A percentile compares a stretch with the other conserved stretches of the same genome.
Evolutionary conservation across 2,113 vertebrate genomes (phyloP).

Genomic region (Megalops atlanticus): DNA sequence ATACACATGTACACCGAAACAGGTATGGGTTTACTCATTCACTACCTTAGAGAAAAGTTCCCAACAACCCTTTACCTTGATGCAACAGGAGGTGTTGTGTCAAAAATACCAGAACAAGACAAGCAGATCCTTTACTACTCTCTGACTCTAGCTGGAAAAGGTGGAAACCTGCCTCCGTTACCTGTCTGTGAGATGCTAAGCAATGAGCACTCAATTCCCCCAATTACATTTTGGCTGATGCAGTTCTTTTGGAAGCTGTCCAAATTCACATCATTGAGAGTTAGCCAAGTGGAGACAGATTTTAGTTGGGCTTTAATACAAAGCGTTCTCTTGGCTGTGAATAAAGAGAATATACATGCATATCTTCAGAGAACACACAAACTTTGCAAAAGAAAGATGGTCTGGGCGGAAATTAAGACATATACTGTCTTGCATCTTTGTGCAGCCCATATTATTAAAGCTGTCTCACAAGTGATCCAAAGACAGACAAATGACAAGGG

Average conservation of each 20-base stretch:
- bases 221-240: slow-evolving; percentile 17
- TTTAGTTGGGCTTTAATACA: slow-evolving; percentile 31
- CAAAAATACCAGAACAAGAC: not conserved
- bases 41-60: not conserved
- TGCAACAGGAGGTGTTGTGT: slow-evolving; percentile 1
- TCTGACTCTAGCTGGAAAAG: slow-evolving; percentile 2
- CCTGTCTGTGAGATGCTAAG: not conserved
- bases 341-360: slow-evolving; percentile 14
- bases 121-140: not conserved
- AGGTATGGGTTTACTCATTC: not conserved
- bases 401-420: slow-evolving; percentile 16
- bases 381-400: slow-evolving; percentile 9
- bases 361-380: slow-evolving; percentile 31
- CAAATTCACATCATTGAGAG: slow-evolving; percentile 1
- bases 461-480: slow-evolving; percentile 7
- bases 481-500: slow-evolving; percentile 26
- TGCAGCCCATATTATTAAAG: slow-evolving; percentile 35
- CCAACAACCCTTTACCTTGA: not conserved
- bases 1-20: not conserved
- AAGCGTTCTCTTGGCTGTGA: slow-evolving; percentile 29
- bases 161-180: not conserved
- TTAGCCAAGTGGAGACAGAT: slow-evolving; percentile 24
- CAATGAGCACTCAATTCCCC: slow-evolving; percentile 7
- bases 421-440: slow-evolving; percentile 34
- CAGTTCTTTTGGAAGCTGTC: not conserved